Conservation (phyloP, 2,797 vertebrate genomes). For the Enteromius afrohamiltoni region DNA sequence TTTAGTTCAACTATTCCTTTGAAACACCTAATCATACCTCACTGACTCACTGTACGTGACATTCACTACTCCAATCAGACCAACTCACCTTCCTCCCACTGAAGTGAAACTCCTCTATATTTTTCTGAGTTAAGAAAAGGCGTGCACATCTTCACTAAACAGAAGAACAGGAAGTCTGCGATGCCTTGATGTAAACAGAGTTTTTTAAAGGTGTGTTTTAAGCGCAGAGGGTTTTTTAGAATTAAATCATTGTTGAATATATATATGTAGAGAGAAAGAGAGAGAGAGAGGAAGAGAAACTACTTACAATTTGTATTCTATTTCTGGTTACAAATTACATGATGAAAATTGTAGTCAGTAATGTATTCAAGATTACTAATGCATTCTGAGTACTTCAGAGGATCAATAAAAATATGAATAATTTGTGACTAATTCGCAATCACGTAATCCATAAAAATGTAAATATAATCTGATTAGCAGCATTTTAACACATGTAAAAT, state of each 20-base stretch:
- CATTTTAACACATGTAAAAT: neutral
- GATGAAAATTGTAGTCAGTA: neutral
- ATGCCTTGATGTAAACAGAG: too few species aligned
- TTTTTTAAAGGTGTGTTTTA: too few species aligned
- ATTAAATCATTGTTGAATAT: too few species aligned
- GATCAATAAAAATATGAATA: neutral
- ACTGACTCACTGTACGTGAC: conserved; percentile 1
- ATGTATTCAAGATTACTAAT: neutral
- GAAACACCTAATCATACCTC: neutral
- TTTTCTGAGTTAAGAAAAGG: neutral
- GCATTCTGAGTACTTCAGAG: neutral
- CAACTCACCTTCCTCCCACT: neutral
- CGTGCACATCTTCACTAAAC: neutral
- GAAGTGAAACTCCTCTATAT: neutral
- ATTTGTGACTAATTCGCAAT: neutral
- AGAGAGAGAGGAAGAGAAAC: neutral
- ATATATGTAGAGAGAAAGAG: neutral
- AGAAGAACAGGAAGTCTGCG: neutral
- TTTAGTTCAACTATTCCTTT: neutral
- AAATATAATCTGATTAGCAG: neutral
- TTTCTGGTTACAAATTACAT: neutral
- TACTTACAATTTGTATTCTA: neutral
- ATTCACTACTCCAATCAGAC: conserved; percentile 2
- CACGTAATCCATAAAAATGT: neutral
- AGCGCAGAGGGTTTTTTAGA: neutral